Evolutionary conservation across 1,140 invertebrate species (phyloP).

Genomic region (Helicoverpa armigera): DNA sequence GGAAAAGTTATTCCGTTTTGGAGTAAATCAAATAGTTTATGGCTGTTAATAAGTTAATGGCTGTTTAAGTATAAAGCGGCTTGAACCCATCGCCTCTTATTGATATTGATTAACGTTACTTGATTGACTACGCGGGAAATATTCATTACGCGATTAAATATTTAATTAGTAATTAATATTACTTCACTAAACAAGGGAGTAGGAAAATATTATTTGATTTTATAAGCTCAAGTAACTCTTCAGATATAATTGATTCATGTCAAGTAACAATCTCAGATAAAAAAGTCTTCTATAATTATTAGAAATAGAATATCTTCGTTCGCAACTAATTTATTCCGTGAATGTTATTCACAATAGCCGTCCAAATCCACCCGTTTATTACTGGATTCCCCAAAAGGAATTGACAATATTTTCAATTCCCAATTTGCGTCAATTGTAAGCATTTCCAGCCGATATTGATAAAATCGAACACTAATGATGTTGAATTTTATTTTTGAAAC

Average conservation of each 20-base stretch:
- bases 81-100: background rate
- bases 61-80: background rate
- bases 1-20: background rate
- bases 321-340: slow-evolving; percentile 3
- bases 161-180: too few relatives aligned
- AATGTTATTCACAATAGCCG: background rate
- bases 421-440: slow-evolving; percentile 28
- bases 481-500: background rate
- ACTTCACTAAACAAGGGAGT: too few relatives aligned
- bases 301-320: slow-evolving; percentile 2
- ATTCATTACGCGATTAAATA: too few relatives aligned
- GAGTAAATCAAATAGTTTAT: background rate
- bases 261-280: background rate
- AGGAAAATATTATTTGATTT: too few relatives aligned
- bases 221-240: too few relatives aligned
- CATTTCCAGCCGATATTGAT: slow-evolving; percentile 1
- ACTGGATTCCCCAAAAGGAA: slow-evolving; percentile 24
- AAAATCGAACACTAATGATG: slow-evolving; percentile 18
- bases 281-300: background rate
- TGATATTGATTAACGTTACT: too few relatives aligned
- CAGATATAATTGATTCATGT: background rate
- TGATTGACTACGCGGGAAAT: too few relatives aligned
- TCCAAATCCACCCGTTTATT: slow-evolving; percentile 14
- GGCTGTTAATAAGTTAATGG: background rate
- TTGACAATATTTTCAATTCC: slow-evolving; percentile 23